A percentile compares a stretch with the other conserved stretches of the same genome.
Conservation (phyloP, 2,888 invertebrate genomes). For the Leistus spinibarbis region DNA sequence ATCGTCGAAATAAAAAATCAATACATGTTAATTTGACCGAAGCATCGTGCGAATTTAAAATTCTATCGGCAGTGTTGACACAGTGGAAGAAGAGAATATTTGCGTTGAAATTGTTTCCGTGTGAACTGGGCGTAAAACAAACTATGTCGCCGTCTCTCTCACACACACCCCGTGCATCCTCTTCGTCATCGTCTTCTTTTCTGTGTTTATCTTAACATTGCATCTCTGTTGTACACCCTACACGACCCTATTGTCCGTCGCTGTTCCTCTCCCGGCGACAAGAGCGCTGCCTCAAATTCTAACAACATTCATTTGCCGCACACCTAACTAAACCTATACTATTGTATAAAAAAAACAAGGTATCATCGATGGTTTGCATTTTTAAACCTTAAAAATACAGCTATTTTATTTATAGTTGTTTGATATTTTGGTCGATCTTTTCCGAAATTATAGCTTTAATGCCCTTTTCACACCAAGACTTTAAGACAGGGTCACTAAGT, state of each 20-base stretch:
- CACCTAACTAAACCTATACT: no score
- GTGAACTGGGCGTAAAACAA: slow-evolving; percentile 48
- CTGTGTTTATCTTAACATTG: slow-evolving; percentile 29
- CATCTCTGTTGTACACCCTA: not conserved
- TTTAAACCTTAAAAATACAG: no score
- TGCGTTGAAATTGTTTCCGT: slow-evolving; percentile 48
- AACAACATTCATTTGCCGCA: no score
- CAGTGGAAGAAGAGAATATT: slow-evolving; percentile 44
- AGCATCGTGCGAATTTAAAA: slow-evolving; percentile 47
- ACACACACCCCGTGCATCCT: slow-evolving; percentile 23
- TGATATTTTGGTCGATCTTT: no score
- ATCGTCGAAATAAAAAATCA: slow-evolving; percentile 41
- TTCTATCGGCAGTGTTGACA: slow-evolving; percentile 47
- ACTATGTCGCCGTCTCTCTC: slow-evolving; percentile 34
- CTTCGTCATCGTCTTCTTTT: slow-evolving; percentile 23
- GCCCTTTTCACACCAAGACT: no score
- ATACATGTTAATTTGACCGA: slow-evolving; percentile 44
- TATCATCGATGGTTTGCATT: no score
- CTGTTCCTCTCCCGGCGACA: not conserved
- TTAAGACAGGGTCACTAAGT: no score
- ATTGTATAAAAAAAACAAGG: no score
- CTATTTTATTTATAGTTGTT: no score
- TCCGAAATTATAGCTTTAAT: no score
- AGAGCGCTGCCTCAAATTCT: slow-evolving; percentile 5
- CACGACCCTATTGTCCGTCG: not conserved